Base-by-base conservation (phyloP, 2,888 invertebrate genomes). In the Sphaerophoria taeniata region DNA sequence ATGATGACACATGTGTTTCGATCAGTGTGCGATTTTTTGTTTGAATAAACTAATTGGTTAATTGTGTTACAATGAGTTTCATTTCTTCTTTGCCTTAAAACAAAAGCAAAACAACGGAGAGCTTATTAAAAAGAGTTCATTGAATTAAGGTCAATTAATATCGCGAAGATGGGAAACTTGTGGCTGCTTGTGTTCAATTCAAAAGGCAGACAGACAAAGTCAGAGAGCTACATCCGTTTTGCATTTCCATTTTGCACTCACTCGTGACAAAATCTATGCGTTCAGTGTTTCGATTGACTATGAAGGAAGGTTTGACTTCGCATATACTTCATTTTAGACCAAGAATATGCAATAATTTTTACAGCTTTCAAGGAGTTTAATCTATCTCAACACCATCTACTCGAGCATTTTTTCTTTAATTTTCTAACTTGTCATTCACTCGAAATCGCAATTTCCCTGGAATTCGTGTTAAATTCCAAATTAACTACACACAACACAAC, bases 91-190 rank as follows among this genome's bases (percentile, higher is more conserved):
- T 7, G 43, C 45, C 39, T 58, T 14, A 36, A 58, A 33, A 43
- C 0, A 43, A 43, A 6, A 4, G 9, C 9, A 9, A 9, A 9
- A 43, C 9, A 67, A n/a, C n/a, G n/a, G 31, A 47, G 33, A 63
- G 56, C 36, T 78, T 58, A 67, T 67, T 58, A 33, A 24, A 9
- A 6, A 63, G n/a, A 12, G 47, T 56, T 65, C 43, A 73, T 34
- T 24, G 49, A 72, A 78, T 78, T 78, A 45, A 58, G 58, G 58
- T 71, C 58, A 78, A 78, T 78, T 78, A 70, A 45, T 45, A 11
- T 49, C 31, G 47, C 11, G 47, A 36, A 16, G 53, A n/a, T 36
- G 76, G 34, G 43, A 51, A 53, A 33, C 60, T 60, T 12, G 11
- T 51, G 24, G 6, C 3, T 39, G 43, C 39, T 12, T 12, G 3